Evolutionary conservation across 2,113 vertebrate species (phyloP).

Genomic region (Hirundichthys speculiger): DNA sequence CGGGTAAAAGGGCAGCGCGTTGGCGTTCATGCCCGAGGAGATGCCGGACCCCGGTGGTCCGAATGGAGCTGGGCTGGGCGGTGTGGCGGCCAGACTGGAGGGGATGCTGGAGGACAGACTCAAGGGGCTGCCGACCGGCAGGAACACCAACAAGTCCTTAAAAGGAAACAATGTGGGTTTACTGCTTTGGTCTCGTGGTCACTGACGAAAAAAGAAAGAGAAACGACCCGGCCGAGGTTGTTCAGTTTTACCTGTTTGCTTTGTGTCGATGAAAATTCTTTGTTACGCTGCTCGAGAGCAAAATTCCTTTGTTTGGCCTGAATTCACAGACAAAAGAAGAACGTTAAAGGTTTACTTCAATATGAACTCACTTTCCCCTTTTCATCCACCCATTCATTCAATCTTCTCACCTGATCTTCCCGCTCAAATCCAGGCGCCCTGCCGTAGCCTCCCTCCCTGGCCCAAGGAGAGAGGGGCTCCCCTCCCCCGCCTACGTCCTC

Average conservation of each 20-base stretch:
- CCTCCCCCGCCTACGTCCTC: constrained; percentile 79
- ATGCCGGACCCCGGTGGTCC: constrained; percentile 76
- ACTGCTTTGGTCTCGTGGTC: not conserved
- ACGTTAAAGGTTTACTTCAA: no score
- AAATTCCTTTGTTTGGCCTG: constrained; percentile 93
- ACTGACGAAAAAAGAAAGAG: no score
- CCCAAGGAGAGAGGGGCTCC: constrained; percentile 79
- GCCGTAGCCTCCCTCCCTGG: constrained; percentile 88
- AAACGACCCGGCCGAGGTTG: no score
- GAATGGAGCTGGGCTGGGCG: constrained; percentile 91
- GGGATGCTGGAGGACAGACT: constrained; percentile 97
- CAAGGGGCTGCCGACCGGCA: constrained; percentile 93
- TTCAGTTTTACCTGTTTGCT: constrained; percentile 88
- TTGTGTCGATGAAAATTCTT: constrained; percentile 88
- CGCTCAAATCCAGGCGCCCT: constrained; percentile 96
- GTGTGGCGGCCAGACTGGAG: constrained; percentile 95
- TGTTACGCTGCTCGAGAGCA: constrained; percentile 87
- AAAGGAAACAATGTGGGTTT: not conserved
- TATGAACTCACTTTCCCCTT: no score
- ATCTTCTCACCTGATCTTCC: constrained; percentile 90
- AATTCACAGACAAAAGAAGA: constrained; percentile 13
- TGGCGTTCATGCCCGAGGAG: constrained; percentile 96
- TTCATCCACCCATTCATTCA: no score
- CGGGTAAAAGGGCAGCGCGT: constrained; percentile 97
- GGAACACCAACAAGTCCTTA: constrained; percentile 92